Evolutionary conservation across 2,888 invertebrate genomes (phyloP).

Genomic region (Drosophila nigricruria): DNA sequence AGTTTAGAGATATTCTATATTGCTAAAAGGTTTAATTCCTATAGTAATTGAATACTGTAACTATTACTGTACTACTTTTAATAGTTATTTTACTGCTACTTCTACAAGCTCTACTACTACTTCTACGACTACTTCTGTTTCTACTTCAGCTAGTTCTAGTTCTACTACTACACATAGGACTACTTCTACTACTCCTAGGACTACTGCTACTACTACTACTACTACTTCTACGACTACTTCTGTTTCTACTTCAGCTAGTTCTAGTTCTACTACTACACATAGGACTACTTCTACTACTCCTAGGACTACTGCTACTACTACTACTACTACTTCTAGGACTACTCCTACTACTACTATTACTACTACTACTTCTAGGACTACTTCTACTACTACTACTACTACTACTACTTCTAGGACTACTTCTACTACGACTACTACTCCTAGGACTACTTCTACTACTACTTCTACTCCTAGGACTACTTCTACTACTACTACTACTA

Average conservation of each 20-base stretch:
- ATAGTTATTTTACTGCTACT: background rate
- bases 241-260: background rate
- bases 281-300: background rate
- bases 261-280: no score
- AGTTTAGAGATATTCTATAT: background rate
- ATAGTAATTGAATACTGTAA: background rate
- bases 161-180: no score
- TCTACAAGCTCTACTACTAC: background rate
- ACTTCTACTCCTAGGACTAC: no score
- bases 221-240: background rate
- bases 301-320: no score
- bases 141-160: no score
- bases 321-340: background rate
- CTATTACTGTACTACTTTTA: background rate
- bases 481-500: background rate
- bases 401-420: background rate
- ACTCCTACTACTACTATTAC: background rate
- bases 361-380: background rate
- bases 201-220: background rate
- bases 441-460: background rate
- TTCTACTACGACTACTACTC: no score
- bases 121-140: background rate
- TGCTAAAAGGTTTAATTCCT: background rate
- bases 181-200: background rate
- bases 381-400: background rate